These are phyloP conservation scores for Apoda limacodes DNA, from an alignment of 2,888 invertebrate species.

Conservation along the genomic window DNA sequence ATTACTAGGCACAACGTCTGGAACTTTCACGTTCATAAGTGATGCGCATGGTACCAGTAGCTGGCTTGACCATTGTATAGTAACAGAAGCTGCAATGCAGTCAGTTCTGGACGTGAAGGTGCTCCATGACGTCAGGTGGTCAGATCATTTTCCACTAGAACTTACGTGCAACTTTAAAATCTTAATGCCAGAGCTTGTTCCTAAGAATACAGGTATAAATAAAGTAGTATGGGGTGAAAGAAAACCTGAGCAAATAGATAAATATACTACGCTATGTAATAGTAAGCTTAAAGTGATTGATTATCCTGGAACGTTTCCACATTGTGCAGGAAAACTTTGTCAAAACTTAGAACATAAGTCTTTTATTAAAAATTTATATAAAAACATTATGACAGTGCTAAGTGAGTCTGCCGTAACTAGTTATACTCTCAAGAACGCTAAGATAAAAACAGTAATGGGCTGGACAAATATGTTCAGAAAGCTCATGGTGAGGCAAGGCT, in stretches of 20 bases:
- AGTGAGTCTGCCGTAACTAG: too few relatives aligned
- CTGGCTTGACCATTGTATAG: slow-evolving; percentile 7
- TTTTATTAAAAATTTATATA: too few relatives aligned
- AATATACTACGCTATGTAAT: slow-evolving; percentile 1
- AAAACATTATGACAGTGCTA: too few relatives aligned
- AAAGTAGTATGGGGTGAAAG: neutral
- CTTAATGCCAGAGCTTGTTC: neutral
- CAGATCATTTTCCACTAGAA: slow-evolving; percentile 12
- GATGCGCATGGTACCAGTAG: slow-evolving; percentile 4
- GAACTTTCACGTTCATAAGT: slow-evolving; percentile 5
- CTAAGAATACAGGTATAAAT: neutral
- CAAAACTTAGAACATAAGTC: too few relatives aligned
- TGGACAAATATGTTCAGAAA: too few relatives aligned
- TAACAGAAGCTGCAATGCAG: slow-evolving; percentile 4
- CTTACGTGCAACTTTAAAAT: slow-evolving; percentile 8
- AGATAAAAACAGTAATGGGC: too few relatives aligned
- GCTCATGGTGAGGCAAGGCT: too few relatives aligned
- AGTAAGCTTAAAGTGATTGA: neutral
- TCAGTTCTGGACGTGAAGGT: slow-evolving; percentile 4
- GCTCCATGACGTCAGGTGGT: slow-evolving; percentile 11
- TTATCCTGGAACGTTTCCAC: too few relatives aligned
- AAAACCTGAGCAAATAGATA: neutral
- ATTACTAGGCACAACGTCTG: slow-evolving; percentile 1
- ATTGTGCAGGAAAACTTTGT: too few relatives aligned
- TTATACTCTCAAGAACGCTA: too few relatives aligned